phyloP scores from a whole-genome alignment of 2,797 vertebrate genomes.

The Artibeus jamaicensis region DNA sequence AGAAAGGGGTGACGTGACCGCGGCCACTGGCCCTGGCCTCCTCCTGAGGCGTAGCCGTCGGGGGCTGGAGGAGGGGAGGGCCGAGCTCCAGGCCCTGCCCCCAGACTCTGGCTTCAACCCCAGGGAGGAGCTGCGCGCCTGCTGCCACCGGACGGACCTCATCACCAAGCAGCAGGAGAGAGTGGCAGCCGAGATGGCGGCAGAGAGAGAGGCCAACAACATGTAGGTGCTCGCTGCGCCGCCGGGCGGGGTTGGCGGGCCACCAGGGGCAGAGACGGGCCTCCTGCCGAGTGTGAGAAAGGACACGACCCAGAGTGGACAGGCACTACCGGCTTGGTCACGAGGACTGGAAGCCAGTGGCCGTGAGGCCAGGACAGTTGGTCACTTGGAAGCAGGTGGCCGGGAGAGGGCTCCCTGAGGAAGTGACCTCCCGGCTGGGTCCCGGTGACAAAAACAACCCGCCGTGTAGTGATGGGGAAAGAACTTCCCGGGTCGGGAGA shows the following conservation, averaged over 20 bases:
- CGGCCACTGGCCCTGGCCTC: no score
- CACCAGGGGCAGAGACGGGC: no score
- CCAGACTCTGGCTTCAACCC: neutral
- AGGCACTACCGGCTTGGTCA: neutral
- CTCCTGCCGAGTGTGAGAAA: rapidly evolving
- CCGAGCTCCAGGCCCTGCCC: rapidly evolving
- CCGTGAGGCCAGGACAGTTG: neutral
- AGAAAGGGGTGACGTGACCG: rapidly evolving
- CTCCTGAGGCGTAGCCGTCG: no score
- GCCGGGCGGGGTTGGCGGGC: rapidly evolving
- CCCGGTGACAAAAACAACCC: neutral
- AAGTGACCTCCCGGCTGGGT: neutral
- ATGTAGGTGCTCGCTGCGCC: conserved; percentile 79
- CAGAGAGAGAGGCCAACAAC: conserved; percentile 82
- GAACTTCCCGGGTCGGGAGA: neutral
- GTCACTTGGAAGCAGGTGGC: neutral
- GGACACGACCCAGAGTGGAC: neutral
- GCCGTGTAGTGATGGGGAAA: neutral
- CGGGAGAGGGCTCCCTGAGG: neutral
- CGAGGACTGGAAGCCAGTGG: neutral
- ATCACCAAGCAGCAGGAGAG: conserved; percentile 82
- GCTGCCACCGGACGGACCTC: conserved; percentile 79
- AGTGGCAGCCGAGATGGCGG: conserved; percentile 81
- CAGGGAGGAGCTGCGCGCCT: conserved; percentile 84
- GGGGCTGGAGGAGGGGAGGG: no score